These are phyloP conservation scores for Chaitophorus viminalis DNA, from an alignment of 2,888 invertebrate genomes.

Conservation along the genomic window DNA sequence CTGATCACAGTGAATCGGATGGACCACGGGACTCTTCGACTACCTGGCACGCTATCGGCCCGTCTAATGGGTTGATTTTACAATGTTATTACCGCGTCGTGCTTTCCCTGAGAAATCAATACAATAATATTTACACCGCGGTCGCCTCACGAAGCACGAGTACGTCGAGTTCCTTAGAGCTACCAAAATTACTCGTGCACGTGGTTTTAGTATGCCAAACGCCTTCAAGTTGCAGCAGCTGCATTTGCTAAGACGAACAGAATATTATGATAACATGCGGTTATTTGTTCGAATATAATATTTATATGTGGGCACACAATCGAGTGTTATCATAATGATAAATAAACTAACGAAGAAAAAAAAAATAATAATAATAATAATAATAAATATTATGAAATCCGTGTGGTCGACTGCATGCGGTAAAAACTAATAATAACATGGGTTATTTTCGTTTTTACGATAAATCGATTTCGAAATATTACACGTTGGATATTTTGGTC, in stretches of 20 bases:
- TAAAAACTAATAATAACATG: neutral
- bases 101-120: neutral
- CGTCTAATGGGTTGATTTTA: neutral
- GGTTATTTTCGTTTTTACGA: neutral
- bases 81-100: neutral
- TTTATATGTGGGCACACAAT: no score
- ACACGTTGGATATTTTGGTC: neutral
- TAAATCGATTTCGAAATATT: neutral
- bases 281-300: no score
- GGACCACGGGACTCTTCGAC: no score
- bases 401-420: no score
- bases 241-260: no score
- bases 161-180: neutral
- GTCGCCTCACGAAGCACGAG: neutral
- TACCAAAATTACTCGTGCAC: neutral
- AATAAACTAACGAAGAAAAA: no score
- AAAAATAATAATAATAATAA: no score
- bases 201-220: slow-evolving; percentile 5
- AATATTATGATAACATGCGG: no score
- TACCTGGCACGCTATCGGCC: no score
- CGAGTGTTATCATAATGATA: no score
- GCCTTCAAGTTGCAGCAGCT: neutral
- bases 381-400: neutral
- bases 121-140: neutral
- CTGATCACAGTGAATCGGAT: no score